Evolutionary conservation across 1,140 invertebrate genomes (phyloP), one percentile per base, ranked within the genome.

Genomic region (Akabosia matsudoensis): DNA sequence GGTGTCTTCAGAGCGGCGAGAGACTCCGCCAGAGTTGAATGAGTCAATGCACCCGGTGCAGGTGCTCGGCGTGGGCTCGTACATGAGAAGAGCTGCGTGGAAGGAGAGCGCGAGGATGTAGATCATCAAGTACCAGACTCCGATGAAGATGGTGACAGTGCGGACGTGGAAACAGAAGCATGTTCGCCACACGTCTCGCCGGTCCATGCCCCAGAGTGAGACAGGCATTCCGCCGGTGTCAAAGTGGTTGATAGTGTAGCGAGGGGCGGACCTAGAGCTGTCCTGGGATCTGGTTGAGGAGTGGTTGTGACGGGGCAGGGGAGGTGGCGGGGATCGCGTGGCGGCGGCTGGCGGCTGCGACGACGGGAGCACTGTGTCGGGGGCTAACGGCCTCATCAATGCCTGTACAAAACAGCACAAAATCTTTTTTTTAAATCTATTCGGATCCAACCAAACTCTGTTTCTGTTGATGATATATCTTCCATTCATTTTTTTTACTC

Each of bases 81-180:
- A 85, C 82, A 89, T 87, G 81, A 92, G 88, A n/a, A 92, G 87
- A n/a, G 91, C 87, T 1, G 90, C 90, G 74, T 92, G 83, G 74
- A 92, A 88, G 67, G 89, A 89, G 52, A 93, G 82, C 0, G 90
- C 89, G 77, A 92, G 82, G 72, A 92, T 86, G 80, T 92, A 91
- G 28, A 92, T 83, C 83, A 91, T 88, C 88, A 93, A 87, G 85
- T 93, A 91, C 89, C 91, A 92, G 82, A 92, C 85, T 82, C 92
- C 93, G 76, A 93, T 88, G 75, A 92, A 86, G 71, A 93, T 89
- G 14, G 92, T 93, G 28, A 91, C 92, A 37, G 92, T 93, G 76
- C 92, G 88, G 18, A 95, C 93, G 87, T 94, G 93, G 72, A 92
- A 88, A 82, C 92, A 93, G 81, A 92, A 90, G 82, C 90, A 92